Conservation (phyloP, 2,888 invertebrate species). For the Lymantria dispar region DNA sequence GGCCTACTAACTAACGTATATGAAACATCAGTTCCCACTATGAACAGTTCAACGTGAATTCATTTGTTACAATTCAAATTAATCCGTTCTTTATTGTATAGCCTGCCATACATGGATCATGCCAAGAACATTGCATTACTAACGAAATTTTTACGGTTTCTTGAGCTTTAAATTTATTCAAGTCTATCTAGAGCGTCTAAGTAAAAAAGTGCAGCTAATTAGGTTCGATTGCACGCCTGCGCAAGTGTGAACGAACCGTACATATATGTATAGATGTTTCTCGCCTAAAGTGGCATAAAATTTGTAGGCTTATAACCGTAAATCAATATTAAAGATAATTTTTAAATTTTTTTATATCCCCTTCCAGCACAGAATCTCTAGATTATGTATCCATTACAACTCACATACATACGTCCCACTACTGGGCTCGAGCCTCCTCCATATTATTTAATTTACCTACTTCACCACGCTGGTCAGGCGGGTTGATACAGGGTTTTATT, state of each 20-base stretch:
- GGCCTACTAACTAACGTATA: conserved; percentile 57
- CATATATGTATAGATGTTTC: conserved; percentile 38
- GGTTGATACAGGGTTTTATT: too few relatives aligned
- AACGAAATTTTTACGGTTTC: conserved; percentile 53
- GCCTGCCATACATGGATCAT: neutral
- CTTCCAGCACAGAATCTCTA: neutral
- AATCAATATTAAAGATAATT: conserved; percentile 7
- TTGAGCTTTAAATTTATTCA: conserved; percentile 53
- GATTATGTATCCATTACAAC: too few relatives aligned
- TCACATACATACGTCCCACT: too few relatives aligned
- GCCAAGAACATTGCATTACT: conserved; percentile 7
- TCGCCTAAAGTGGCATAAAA: conserved; percentile 33
- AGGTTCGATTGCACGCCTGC: conserved; percentile 43
- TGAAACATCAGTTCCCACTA: conserved; percentile 21
- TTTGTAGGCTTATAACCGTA: conserved; percentile 32
- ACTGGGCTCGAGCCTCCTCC: too few relatives aligned
- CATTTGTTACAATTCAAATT: neutral
- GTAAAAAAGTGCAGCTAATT: conserved; percentile 58
- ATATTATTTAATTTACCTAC: too few relatives aligned
- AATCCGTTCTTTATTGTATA: neutral
- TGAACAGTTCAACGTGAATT: neutral
- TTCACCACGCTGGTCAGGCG: too few relatives aligned
- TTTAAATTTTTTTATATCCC: neutral
- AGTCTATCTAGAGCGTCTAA: conserved; percentile 41
- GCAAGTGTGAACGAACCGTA: conserved; percentile 25